Conservation (phyloP, 2,797 vertebrate species). For the Clarias fuscus region DNA sequence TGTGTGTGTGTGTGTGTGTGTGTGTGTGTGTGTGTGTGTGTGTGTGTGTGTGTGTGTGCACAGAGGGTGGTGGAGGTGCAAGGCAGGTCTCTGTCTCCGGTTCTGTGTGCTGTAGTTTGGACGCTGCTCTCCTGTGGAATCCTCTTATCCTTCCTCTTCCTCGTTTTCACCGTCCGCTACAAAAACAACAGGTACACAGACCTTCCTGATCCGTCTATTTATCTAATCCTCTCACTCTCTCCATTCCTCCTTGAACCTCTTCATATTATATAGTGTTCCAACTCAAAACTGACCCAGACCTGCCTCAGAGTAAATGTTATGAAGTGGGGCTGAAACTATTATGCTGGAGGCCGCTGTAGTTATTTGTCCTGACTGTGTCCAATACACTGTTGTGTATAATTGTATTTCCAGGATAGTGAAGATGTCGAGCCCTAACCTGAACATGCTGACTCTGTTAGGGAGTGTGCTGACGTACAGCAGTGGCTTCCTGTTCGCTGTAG, state of each 20-base stretch:
- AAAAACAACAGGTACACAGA: slow-evolving; percentile 88
- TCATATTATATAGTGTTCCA: not conserved
- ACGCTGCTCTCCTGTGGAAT: slow-evolving; percentile 87
- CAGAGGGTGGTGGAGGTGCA: slow-evolving; percentile 67
- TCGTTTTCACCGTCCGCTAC: slow-evolving; percentile 90
- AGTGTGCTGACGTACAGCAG: slow-evolving; percentile 89
- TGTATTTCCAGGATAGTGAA: slow-evolving; percentile 87
- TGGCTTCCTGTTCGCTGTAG: slow-evolving; percentile 87
- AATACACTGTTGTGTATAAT: not conserved
- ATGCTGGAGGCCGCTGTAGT: not conserved
- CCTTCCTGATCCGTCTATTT: not conserved
- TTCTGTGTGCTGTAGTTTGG: slow-evolving; percentile 83
- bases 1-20: slow-evolving; percentile 2
- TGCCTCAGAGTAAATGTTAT: not conserved
- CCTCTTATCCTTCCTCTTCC: slow-evolving; percentile 83
- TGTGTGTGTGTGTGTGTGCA: slow-evolving; percentile 17
- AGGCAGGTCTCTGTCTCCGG: slow-evolving; percentile 72
- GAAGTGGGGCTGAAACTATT: not conserved
- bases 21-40: slow-evolving; percentile 16
- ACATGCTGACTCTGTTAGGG: slow-evolving; percentile 87
- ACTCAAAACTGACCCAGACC: not conserved
- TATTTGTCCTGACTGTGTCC: not conserved
- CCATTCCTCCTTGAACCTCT: not conserved
- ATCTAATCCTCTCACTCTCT: not conserved
- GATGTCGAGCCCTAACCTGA: slow-evolving; percentile 99